These are phyloP conservation scores for Notocelia uddmanniana DNA, from an alignment of 2,888 invertebrate species.

Conservation along the genomic window DNA sequence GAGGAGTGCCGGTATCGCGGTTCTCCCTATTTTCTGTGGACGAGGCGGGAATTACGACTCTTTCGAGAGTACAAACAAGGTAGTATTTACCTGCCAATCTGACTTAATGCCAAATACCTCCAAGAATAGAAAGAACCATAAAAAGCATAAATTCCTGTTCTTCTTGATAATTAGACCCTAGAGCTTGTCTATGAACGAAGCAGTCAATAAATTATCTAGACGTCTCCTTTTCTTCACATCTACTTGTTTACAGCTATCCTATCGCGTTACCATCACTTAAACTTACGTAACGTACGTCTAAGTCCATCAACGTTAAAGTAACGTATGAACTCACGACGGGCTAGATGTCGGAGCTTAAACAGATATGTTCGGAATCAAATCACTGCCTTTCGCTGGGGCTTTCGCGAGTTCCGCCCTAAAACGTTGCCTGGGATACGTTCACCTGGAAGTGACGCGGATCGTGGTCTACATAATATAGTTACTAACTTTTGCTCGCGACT, in stretches of 20 bases:
- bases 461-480: too few species aligned
- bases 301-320: constrained; percentile 74
- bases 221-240: neutral
- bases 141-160: too few species aligned
- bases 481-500: too few species aligned
- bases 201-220: neutral
- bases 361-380: constrained; percentile 71
- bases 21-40: too few species aligned
- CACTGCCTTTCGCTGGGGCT: constrained; percentile 58
- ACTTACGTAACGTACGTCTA: constrained; percentile 61
- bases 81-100: too few species aligned
- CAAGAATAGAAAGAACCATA: too few species aligned
- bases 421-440: constrained; percentile 46
- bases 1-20: too few species aligned
- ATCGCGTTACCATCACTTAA: constrained; percentile 44
- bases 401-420: constrained; percentile 53
- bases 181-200: neutral
- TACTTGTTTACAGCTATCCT: neutral
- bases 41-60: too few species aligned
- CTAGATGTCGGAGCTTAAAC: constrained; percentile 65
- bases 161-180: neutral
- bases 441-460: constrained; percentile 21
- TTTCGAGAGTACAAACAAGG: too few species aligned
- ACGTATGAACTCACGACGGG: constrained; percentile 56
- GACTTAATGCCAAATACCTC: too few species aligned